phyloP scores from a whole-genome alignment of 2,888 invertebrate genomes.

The Agonum fuliginosum region DNA sequence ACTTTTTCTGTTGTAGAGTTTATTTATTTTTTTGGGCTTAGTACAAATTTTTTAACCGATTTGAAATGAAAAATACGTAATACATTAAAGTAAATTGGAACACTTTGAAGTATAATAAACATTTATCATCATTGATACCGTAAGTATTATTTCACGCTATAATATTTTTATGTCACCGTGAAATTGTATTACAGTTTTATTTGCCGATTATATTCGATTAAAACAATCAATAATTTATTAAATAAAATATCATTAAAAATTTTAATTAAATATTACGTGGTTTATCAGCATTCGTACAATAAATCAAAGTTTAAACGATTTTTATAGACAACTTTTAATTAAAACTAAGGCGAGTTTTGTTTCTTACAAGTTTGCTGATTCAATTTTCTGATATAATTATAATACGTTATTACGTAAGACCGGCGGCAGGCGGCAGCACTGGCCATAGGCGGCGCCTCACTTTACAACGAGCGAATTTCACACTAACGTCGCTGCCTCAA shows the following conservation, averaged over 20 bases:
- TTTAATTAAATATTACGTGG: slow-evolving; percentile 38
- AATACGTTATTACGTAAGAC: slow-evolving; percentile 40
- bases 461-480: no score
- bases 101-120: neutral
- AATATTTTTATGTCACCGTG: neutral
- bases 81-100: neutral
- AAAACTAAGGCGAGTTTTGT: slow-evolving; percentile 33
- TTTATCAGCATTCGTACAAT: slow-evolving; percentile 40
- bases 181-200: slow-evolving; percentile 6
- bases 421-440: slow-evolving; percentile 1
- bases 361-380: slow-evolving; percentile 44
- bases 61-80: slow-evolving; percentile 18
- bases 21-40: slow-evolving; percentile 28
- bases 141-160: neutral
- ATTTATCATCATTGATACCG: neutral
- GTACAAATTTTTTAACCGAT: slow-evolving; percentile 13
- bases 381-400: slow-evolving; percentile 50
- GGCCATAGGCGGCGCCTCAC: no score
- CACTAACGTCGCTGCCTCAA: no score
- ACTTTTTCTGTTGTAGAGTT: slow-evolving; percentile 17
- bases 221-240: slow-evolving; percentile 30
- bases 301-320: slow-evolving; percentile 39
- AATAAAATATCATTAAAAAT: slow-evolving; percentile 45
- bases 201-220: slow-evolving; percentile 15
- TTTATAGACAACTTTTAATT: slow-evolving; percentile 49